These are phyloP conservation scores for Oreohelix idahoensis DNA, from an alignment of 1,140 invertebrate species.

Conservation along the genomic window DNA sequence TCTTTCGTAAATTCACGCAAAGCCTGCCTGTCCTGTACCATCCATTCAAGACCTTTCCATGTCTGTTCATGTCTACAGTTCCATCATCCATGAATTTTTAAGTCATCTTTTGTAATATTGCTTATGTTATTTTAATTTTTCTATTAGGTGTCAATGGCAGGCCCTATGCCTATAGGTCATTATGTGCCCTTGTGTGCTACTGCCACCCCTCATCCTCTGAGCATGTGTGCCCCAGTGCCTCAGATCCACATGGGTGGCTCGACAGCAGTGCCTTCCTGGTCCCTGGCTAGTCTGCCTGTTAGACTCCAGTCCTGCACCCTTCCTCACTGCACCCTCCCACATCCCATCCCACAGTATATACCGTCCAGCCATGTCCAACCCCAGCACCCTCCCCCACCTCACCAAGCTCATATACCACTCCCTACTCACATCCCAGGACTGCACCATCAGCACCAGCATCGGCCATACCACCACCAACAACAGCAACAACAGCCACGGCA, in stretches of 20 bases:
- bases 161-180: constrained; percentile 64
- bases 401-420: constrained; percentile 2
- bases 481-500: constrained; percentile 24
- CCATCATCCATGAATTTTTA: too few relatives aligned
- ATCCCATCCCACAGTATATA: constrained; percentile 57
- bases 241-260: constrained; percentile 48
- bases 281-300: constrained; percentile 63
- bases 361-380: constrained; percentile 74
- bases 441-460: constrained; percentile 58
- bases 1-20: too few relatives aligned
- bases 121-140: not conserved
- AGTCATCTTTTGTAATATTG: too few relatives aligned
- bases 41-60: too few relatives aligned
- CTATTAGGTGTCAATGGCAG: constrained; percentile 27
- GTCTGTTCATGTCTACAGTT: too few relatives aligned
- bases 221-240: constrained; percentile 61
- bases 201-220: constrained; percentile 55
- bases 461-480: constrained; percentile 38
- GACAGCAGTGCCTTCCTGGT: constrained; percentile 48
- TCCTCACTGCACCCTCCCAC: constrained; percentile 59
- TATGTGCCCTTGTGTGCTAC: constrained; percentile 66
- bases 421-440: constrained; percentile 72
- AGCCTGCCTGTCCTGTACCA: too few relatives aligned
- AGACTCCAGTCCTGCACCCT: constrained; percentile 70
- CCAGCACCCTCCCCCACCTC: constrained; percentile 32